Evolutionary conservation across 2,113 vertebrate species (phyloP).

Genomic region (Passerina amoena): DNA sequence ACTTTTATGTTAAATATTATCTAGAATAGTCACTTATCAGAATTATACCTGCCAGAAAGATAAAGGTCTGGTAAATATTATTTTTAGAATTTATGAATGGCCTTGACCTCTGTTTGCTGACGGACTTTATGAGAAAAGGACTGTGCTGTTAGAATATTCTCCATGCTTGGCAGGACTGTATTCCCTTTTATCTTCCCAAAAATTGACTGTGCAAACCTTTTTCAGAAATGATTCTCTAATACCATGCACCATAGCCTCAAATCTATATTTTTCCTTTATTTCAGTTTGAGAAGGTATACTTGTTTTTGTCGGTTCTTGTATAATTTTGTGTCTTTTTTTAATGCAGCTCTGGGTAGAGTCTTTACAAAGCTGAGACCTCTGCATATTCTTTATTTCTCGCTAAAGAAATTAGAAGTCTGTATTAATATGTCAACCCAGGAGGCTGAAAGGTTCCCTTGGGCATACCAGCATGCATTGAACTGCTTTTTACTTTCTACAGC

Average conservation of each 20-base stretch:
- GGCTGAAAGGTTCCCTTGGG: neutral
- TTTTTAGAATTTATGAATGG: constrained; percentile 62
- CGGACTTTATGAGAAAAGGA: neutral
- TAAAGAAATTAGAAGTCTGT: neutral
- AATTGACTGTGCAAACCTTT: neutral
- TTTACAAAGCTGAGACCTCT: neutral
- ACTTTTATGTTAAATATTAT: constrained; percentile 62
- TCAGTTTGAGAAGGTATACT: neutral
- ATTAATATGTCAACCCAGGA: neutral
- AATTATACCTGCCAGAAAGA: constrained; percentile 50
- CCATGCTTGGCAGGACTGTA: neutral
- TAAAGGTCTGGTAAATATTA: constrained; percentile 64
- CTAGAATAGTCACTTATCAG: constrained; percentile 46
- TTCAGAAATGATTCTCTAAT: neutral
- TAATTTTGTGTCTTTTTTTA: neutral
- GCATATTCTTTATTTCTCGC: neutral
- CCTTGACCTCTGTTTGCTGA: constrained; percentile 55
- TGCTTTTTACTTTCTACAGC: neutral
- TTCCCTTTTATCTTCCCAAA: neutral
- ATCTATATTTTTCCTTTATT: neutral
- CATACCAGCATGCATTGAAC: neutral
- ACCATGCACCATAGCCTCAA: neutral
- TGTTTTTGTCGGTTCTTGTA: neutral
- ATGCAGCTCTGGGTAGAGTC: neutral
- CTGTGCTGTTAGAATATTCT: constrained; percentile 1